Conservation (phyloP, 2,888 invertebrate species). For the Mechanitis mazaeus region DNA sequence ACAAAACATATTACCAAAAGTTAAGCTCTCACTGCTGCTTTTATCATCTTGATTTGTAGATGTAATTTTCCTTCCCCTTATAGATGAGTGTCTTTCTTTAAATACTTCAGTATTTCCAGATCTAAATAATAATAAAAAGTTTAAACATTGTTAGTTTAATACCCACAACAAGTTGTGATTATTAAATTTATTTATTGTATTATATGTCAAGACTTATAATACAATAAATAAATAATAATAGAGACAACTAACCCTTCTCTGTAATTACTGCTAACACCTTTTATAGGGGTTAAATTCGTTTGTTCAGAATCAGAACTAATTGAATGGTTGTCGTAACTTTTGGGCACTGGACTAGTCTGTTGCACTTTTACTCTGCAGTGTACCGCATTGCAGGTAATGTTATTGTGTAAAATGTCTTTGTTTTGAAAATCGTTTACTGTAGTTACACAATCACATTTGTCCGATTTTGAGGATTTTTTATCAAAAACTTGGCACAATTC, state of each 20-base stretch:
- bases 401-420: slow-evolving; percentile 44
- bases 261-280: slow-evolving; percentile 56
- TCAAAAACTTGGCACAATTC: slow-evolving; percentile 52
- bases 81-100: slow-evolving; percentile 57
- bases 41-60: slow-evolving; percentile 79
- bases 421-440: slow-evolving; percentile 38
- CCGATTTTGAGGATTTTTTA: slow-evolving; percentile 42
- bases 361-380: slow-evolving; percentile 52
- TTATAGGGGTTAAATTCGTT: slow-evolving; percentile 81
- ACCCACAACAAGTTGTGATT: too few species aligned
- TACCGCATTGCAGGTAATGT: slow-evolving; percentile 27
- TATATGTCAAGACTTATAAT: too few species aligned
- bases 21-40: slow-evolving; percentile 90
- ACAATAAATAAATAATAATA: background rate
- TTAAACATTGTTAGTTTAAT: background rate
- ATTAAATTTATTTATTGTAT: too few species aligned
- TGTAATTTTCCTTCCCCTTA: slow-evolving; percentile 58
- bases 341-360: slow-evolving; percentile 57
- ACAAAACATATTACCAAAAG: slow-evolving; percentile 63
- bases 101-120: slow-evolving; percentile 58
- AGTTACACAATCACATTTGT: slow-evolving; percentile 42
- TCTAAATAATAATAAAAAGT: slow-evolving; percentile 36
- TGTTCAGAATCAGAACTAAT: slow-evolving; percentile 86
- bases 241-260: slow-evolving; percentile 76
- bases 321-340: slow-evolving; percentile 73